Evolutionary conservation across 2,888 invertebrate genomes (phyloP).

Genomic region (Pimpla rufipes): DNA sequence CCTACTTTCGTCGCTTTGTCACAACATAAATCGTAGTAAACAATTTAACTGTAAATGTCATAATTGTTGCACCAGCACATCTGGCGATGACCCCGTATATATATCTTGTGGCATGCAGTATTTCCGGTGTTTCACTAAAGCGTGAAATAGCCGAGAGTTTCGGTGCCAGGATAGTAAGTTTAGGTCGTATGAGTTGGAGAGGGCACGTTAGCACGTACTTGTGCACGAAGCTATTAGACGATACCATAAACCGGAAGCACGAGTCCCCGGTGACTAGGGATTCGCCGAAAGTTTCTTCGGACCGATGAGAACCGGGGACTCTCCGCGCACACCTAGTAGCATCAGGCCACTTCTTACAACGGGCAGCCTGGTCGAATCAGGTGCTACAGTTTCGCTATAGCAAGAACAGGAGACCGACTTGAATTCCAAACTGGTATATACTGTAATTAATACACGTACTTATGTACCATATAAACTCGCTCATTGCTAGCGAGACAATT

Average conservation of each 20-base stretch:
- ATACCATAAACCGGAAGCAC: slow-evolving; percentile 65
- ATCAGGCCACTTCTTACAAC: slow-evolving; percentile 54
- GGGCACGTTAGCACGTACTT: slow-evolving; percentile 56
- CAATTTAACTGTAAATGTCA: neutral
- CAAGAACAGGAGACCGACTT: slow-evolving; percentile 43
- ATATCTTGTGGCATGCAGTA: neutral
- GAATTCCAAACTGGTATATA: slow-evolving; percentile 42
- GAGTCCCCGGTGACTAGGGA: slow-evolving; percentile 53
- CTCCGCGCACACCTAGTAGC: slow-evolving; percentile 13
- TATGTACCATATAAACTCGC: slow-evolving; percentile 8
- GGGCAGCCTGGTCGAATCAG: slow-evolving; percentile 6
- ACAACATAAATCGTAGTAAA: neutral
- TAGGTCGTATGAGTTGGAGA: neutral
- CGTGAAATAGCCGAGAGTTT: slow-evolving; percentile 34
- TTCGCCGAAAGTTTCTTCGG: slow-evolving; percentile 66
- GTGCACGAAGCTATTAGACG: slow-evolving; percentile 61
- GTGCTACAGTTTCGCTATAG: slow-evolving; percentile 24
- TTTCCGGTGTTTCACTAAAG: slow-evolving; percentile 28
- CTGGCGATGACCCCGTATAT: neutral
- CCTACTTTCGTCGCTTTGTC: neutral
- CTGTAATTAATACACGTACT: slow-evolving; percentile 23
- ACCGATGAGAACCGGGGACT: slow-evolving; percentile 32
- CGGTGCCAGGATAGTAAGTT: neutral
- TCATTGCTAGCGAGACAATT: slow-evolving; percentile 48
- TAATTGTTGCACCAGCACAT: neutral